Evolutionary conservation across 2,113 vertebrate genomes (phyloP).

Genomic region (Menidia beryllina): DNA sequence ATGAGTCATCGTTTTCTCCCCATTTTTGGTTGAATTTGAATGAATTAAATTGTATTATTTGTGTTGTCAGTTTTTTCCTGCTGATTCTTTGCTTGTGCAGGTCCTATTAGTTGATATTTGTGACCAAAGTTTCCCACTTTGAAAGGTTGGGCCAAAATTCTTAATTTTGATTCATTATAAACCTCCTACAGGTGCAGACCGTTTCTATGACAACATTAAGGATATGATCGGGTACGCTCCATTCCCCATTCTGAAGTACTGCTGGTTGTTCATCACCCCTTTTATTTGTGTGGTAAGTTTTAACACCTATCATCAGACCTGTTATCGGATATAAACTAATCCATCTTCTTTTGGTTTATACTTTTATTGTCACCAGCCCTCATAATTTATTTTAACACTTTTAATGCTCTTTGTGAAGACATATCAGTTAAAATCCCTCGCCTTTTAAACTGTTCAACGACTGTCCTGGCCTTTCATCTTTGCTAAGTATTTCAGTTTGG

Average conservation of each 20-base stretch:
- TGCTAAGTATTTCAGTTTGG: constrained; percentile 6
- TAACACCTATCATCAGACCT: constrained; percentile 6
- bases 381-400: constrained; percentile 1
- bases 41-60: not conserved
- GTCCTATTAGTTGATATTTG: not conserved
- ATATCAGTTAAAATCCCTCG: not conserved
- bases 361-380: not conserved
- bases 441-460: not conserved
- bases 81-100: not conserved
- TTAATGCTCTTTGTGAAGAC: not conserved
- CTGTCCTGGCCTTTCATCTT: not conserved
- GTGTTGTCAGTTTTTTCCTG: not conserved
- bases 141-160: too few relatives aligned
- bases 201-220: constrained; percentile 84
- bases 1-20: not conserved
- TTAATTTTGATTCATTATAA: not conserved
- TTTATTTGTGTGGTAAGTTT: constrained; percentile 78
- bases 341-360: not conserved
- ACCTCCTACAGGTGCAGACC: constrained; percentile 74
- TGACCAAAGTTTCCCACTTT: too few relatives aligned
- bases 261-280: constrained; percentile 84
- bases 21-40: constrained; percentile 6
- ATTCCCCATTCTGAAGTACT: constrained; percentile 78
- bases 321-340: not conserved
- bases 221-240: constrained; percentile 85